Conservation (phyloP, 2,888 invertebrate species). For the Nebria salina region DNA sequence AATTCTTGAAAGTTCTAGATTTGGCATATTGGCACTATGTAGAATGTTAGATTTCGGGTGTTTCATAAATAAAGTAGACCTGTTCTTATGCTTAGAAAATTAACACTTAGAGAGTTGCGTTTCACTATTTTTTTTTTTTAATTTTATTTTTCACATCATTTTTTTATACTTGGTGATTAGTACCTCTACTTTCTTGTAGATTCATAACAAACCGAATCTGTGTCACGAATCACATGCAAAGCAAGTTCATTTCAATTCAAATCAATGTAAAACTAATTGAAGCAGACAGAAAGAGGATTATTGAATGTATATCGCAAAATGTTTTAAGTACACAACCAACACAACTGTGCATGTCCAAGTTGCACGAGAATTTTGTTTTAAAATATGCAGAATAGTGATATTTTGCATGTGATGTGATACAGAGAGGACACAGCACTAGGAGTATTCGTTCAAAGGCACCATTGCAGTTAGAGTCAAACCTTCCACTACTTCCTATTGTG, state of each 20-base stretch:
- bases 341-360: constrained; percentile 3
- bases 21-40: background rate
- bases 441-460: constrained; percentile 53
- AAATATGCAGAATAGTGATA: constrained; percentile 12
- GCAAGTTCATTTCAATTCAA: background rate
- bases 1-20: constrained; percentile 50
- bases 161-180: constrained; percentile 31
- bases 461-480: constrained; percentile 47
- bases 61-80: constrained; percentile 27
- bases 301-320: background rate
- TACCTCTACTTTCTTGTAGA: constrained; percentile 30
- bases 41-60: background rate
- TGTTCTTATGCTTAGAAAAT: constrained; percentile 32
- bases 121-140: constrained; percentile 43
- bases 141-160: constrained; percentile 45
- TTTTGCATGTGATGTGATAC: constrained; percentile 53
- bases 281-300: constrained; percentile 39
- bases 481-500: constrained; percentile 54
- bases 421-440: constrained; percentile 56
- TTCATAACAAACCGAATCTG: constrained; percentile 33
- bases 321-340: constrained; percentile 11
- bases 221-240: constrained; percentile 45
- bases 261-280: constrained; percentile 18
- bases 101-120: constrained; percentile 11
- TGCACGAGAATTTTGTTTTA: background rate